These are phyloP conservation scores for Choreutis nemorana DNA, from an alignment of 2,888 invertebrate species.

Conservation along the genomic window DNA sequence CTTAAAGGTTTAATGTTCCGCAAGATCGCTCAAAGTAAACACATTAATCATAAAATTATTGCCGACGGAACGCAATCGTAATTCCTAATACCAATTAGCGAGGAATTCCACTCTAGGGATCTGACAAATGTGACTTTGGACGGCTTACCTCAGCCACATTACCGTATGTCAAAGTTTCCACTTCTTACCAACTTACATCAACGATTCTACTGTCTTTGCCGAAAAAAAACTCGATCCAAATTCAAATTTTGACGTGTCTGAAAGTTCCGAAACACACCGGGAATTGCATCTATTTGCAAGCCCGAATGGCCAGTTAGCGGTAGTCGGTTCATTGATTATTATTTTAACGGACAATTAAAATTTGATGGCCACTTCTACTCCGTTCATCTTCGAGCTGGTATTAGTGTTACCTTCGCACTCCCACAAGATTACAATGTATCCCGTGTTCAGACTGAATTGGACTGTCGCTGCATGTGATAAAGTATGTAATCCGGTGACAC, in stretches of 20 bases:
- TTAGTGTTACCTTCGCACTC: conserved; percentile 21
- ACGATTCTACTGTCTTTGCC: background rate
- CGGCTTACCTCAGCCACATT: too few species aligned
- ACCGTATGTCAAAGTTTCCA: too few species aligned
- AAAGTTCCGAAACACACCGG: conserved; percentile 20
- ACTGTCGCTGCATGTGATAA: conserved; percentile 17
- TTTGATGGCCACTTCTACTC: conserved; percentile 60
- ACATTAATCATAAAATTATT: conserved; percentile 45
- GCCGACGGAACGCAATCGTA: conserved; percentile 20
- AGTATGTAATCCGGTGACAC: conserved; percentile 22
- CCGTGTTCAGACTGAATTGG: background rate
- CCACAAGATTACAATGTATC: too few species aligned
- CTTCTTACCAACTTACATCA: too few species aligned
- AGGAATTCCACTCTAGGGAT: too few species aligned
- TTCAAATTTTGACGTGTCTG: conserved; percentile 17
- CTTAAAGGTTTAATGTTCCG: conserved; percentile 28
- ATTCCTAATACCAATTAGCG: conserved; percentile 30
- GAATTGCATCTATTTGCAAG: conserved; percentile 44
- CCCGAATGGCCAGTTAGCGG: conserved; percentile 26
- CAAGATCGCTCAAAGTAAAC: conserved; percentile 27
- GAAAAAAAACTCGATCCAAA: conserved; percentile 3
- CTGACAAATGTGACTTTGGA: too few species aligned
- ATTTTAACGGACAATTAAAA: conserved; percentile 66
- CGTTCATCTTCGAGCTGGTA: conserved; percentile 55
- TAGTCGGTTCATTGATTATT: conserved; percentile 63